Conservation (phyloP, 2,797 vertebrate species). For the Gymnothorax javanicus region DNA sequence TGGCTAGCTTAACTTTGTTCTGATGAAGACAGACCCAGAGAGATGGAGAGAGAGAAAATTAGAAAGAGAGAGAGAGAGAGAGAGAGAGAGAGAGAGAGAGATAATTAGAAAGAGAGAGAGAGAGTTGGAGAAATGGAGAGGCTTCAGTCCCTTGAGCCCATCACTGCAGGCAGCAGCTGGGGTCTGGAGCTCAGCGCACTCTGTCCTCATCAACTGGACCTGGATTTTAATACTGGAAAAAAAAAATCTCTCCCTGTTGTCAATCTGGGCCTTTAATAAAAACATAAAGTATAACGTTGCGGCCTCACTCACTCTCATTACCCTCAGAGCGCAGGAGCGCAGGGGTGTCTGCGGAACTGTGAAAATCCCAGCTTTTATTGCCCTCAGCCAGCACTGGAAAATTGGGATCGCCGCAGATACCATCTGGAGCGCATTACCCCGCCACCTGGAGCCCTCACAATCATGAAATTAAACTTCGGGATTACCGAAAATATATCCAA, state of each 20-base stretch:
- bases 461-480: conserved; percentile 55
- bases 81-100: neutral
- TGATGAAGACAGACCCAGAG: no score
- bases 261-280: conserved; percentile 46
- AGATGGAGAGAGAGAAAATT: neutral
- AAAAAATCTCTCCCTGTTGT: conserved; percentile 37
- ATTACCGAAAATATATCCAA: conserved; percentile 53
- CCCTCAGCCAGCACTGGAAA: conserved; percentile 44
- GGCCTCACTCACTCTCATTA: conserved; percentile 39
- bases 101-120: conserved; percentile 21
- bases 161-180: conserved; percentile 27
- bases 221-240: conserved; percentile 39
- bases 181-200: neutral
- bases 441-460: conserved; percentile 53
- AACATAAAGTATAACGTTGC: conserved; percentile 41
- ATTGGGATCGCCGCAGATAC: conserved; percentile 45
- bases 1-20: no score
- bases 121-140: neutral
- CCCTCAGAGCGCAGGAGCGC: conserved; percentile 32
- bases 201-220: conserved; percentile 28
- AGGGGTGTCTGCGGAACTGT: conserved; percentile 44
- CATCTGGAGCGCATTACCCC: conserved; percentile 56
- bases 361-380: conserved; percentile 47
- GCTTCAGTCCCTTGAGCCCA: conserved; percentile 3
- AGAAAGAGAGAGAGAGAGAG: neutral